phyloP scores from a whole-genome alignment of 2,113 vertebrate genomes.

The Siniperca knerii region DNA sequence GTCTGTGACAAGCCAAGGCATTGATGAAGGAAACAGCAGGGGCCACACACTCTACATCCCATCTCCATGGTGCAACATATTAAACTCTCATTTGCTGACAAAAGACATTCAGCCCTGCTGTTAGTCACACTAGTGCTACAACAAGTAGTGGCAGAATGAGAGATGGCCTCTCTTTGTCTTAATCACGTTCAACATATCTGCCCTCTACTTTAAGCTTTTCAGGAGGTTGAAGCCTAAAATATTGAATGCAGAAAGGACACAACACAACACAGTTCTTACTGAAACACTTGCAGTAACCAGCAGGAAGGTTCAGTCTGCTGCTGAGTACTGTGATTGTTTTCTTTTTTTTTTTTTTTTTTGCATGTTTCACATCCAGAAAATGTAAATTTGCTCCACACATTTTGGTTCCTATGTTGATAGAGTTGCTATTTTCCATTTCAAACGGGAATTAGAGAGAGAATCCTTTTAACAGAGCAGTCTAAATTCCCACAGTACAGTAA shows the following conservation, averaged over 20 bases:
- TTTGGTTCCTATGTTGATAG: constrained; percentile 54
- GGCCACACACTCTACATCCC: constrained; percentile 74
- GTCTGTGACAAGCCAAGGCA: constrained; percentile 72
- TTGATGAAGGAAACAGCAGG: constrained; percentile 79
- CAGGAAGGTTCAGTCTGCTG: constrained; percentile 21
- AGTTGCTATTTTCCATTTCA: constrained; percentile 75
- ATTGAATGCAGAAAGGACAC: constrained; percentile 6
- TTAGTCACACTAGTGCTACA: constrained; percentile 74
- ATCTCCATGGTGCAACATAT: constrained; percentile 83
- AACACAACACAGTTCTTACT: constrained; percentile 15
- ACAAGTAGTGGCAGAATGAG: constrained; percentile 71
- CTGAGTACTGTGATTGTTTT: constrained; percentile 35
- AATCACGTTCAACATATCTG: constrained; percentile 59
- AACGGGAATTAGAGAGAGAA: constrained; percentile 68
- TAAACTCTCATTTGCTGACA: constrained; percentile 86
- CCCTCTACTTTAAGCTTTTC: constrained; percentile 33
- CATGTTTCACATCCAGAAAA: constrained; percentile 50
- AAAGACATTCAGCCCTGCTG: constrained; percentile 80
- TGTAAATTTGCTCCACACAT: constrained; percentile 53
- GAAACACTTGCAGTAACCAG: constrained; percentile 29
- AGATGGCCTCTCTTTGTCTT: constrained; percentile 66
- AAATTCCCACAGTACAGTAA: constrained; percentile 68
- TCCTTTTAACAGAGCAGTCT: constrained; percentile 59
- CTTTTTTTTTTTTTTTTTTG: background rate
- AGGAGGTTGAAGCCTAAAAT: constrained; percentile 4